A percentile compares a stretch with the other conserved stretches of the same genome.
Conservation (phyloP, 1,140 invertebrate species). For the Penaeus japonicus region DNA sequence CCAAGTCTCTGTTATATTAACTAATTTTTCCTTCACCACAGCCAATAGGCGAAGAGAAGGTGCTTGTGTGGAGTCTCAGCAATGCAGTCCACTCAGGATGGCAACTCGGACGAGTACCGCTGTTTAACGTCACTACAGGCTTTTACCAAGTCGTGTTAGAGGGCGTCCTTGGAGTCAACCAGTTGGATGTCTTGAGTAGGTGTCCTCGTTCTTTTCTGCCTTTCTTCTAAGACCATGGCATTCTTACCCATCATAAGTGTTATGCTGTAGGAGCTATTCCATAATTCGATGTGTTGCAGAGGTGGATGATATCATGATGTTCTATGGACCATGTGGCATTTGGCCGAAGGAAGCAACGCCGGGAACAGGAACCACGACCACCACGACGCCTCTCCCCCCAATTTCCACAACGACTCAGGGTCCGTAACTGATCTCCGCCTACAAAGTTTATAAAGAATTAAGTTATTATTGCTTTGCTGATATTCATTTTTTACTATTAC, state of each 20-base stretch:
- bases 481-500: neutral
- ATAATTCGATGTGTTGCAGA: neutral
- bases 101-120: slow-evolving; percentile 22
- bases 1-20: neutral
- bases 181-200: slow-evolving; percentile 26
- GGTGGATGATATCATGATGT: slow-evolving; percentile 36
- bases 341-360: slow-evolving; percentile 24
- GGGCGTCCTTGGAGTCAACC: slow-evolving; percentile 39
- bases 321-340: slow-evolving; percentile 22
- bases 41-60: neutral
- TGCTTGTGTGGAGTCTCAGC: slow-evolving; percentile 25
- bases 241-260: neutral
- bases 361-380: neutral
- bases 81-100: neutral
- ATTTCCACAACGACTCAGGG: slow-evolving; percentile 16
- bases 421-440: neutral
- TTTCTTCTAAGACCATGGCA: neutral
- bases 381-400: neutral
- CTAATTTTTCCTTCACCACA: neutral
- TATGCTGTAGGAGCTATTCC: neutral
- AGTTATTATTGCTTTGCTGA: too few species aligned
- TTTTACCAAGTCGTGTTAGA: slow-evolving; percentile 36
- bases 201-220: neutral
- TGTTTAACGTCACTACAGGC: neutral
- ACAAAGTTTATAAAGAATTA: too few species aligned